A percentile compares a stretch with the other conserved stretches of the same genome.
These are phyloP conservation scores for Tipula vernalis DNA, from an alignment of 2,888 invertebrate species.

Conservation along the genomic window DNA sequence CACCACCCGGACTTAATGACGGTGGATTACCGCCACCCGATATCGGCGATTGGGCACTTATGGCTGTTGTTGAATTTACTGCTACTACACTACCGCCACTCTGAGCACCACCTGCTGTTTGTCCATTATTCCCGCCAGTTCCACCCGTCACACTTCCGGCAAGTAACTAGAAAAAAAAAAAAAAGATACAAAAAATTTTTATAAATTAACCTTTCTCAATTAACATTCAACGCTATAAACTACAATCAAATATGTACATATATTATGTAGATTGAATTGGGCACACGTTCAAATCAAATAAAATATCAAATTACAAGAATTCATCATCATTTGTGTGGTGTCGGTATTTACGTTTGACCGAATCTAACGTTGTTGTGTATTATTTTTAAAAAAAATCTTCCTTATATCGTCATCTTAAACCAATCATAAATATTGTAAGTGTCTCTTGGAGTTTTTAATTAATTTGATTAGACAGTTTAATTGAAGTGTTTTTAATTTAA, in stretches of 20 bases:
- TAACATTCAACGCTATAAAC: background rate
- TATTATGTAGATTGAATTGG: background rate
- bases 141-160: background rate
- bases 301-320: constrained; percentile 8
- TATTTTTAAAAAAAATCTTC: background rate
- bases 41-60: constrained; percentile 64
- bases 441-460: background rate
- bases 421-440: background rate
- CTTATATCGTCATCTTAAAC: background rate
- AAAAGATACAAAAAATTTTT: background rate
- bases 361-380: background rate
- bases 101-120: background rate
- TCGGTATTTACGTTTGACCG: background rate
- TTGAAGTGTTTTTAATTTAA: background rate
- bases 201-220: background rate
- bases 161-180: background rate
- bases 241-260: background rate
- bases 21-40: constrained; percentile 62
- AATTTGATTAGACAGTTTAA: background rate
- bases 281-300: constrained; percentile 8
- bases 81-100: background rate
- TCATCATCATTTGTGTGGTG: background rate
- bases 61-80: constrained; percentile 46
- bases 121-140: background rate
- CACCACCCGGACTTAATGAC: constrained; percentile 57